Conservation (phyloP, 2,888 invertebrate species). For the Colostygia pectinataria region DNA sequence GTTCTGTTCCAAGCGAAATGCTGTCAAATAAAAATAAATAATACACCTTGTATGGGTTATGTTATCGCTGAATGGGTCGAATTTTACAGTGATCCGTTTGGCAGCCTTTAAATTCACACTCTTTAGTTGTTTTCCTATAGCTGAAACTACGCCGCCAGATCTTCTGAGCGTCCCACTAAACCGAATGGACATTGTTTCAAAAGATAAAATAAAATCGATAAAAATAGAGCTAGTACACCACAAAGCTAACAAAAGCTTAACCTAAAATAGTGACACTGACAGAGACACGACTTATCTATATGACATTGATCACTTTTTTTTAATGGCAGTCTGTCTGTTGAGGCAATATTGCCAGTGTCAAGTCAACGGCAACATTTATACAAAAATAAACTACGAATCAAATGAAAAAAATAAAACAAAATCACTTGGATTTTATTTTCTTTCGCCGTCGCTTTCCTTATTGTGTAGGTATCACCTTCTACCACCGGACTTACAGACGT, state of each 20-base stretch:
- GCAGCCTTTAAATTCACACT: slow-evolving; percentile 90
- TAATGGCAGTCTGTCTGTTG: too few relatives aligned
- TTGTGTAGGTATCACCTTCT: too few relatives aligned
- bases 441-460: too few relatives aligned
- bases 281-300: not conserved
- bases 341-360: too few relatives aligned
- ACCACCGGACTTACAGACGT: too few relatives aligned
- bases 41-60: slow-evolving; percentile 85
- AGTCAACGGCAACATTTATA: too few relatives aligned
- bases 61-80: slow-evolving; percentile 92
- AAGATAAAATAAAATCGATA: slow-evolving; percentile 40
- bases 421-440: too few relatives aligned
- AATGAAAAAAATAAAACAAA: too few relatives aligned
- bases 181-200: slow-evolving; percentile 86
- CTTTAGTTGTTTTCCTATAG: slow-evolving; percentile 88
- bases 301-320: not conserved
- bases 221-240: slow-evolving; percentile 30
- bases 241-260: slow-evolving; percentile 10
- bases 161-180: slow-evolving; percentile 86
- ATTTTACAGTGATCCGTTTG: slow-evolving; percentile 89
- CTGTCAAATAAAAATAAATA: too few relatives aligned
- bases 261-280: not conserved
- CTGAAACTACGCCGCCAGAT: slow-evolving; percentile 87
- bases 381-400: too few relatives aligned
- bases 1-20: too few relatives aligned